Conservation (phyloP, 2,797 vertebrate genomes). For the Lutjanus argentimaculatus region DNA sequence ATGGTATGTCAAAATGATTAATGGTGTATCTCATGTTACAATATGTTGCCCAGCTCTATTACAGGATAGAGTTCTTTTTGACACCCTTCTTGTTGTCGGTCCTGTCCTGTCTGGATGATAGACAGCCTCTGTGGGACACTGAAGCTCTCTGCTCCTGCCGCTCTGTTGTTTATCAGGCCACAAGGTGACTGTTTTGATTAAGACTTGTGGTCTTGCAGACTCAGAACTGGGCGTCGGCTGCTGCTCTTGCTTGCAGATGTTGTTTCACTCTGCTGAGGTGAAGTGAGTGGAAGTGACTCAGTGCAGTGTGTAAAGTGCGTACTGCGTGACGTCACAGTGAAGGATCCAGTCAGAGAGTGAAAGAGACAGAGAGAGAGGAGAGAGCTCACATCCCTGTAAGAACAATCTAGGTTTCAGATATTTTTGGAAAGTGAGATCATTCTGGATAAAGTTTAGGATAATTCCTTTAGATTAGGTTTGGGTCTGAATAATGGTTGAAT, state of each 20-base stretch:
- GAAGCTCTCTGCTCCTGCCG: slow-evolving; percentile 25
- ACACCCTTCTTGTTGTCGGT: neutral
- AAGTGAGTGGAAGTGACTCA: slow-evolving; percentile 74
- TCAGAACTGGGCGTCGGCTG: slow-evolving; percentile 65
- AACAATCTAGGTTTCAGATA: slow-evolving; percentile 14
- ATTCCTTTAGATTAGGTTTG: neutral
- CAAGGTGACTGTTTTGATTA: slow-evolving; percentile 43
- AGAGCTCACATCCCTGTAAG: neutral
- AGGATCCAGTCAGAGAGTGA: slow-evolving; percentile 29
- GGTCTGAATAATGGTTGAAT: neutral
- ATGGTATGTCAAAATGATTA: neutral
- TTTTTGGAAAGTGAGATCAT: slow-evolving; percentile 28
- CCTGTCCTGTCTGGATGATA: slow-evolving; percentile 3
- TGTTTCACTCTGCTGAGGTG: slow-evolving; percentile 65
- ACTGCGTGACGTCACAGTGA: slow-evolving; percentile 64
- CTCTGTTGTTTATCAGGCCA: slow-evolving; percentile 21
- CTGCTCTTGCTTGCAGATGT: slow-evolving; percentile 63
- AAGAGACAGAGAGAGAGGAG: neutral
- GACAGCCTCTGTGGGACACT: slow-evolving; percentile 10
- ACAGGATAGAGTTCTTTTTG: neutral
- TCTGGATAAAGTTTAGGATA: neutral
- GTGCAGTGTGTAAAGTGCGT: slow-evolving; percentile 67
- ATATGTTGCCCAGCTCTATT: neutral
- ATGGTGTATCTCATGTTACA: neutral
- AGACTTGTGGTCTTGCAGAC: slow-evolving; percentile 28